Evolutionary conservation across 2,113 vertebrate genomes (phyloP).

Genomic region (Lanius collurio): DNA sequence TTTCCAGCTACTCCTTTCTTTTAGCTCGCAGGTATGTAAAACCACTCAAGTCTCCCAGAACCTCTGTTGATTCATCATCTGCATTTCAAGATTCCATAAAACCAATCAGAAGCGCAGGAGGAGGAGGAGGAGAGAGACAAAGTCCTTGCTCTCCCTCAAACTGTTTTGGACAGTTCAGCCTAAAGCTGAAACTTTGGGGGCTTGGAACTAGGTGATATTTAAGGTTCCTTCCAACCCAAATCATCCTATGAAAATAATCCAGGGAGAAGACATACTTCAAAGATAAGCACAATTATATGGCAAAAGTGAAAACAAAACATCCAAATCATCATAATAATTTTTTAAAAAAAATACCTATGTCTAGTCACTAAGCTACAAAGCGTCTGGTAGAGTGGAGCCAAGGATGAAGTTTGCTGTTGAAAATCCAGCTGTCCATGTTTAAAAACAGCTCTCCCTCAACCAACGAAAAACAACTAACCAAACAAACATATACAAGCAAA

Average conservation of each 20-base stretch:
- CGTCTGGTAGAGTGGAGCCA: background rate
- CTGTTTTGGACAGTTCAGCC: background rate
- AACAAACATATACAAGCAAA: background rate
- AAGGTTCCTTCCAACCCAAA: background rate
- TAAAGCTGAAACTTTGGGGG: background rate
- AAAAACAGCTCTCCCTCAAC: background rate
- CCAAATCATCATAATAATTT: background rate
- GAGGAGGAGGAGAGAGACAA: background rate
- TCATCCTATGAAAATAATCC: background rate
- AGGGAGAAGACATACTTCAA: background rate
- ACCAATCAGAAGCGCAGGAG: background rate
- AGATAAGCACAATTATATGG: background rate
- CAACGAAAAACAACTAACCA: fast-evolving
- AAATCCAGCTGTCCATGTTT: background rate
- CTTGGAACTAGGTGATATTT: background rate
- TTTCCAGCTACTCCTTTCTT: background rate
- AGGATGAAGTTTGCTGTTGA: background rate
- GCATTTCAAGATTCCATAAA: background rate
- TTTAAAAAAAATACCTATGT: background rate
- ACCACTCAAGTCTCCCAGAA: background rate
- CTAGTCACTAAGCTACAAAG: background rate
- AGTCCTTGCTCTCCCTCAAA: background rate
- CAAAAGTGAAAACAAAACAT: background rate
- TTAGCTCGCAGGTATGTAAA: background rate
- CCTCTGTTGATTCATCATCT: background rate